A percentile compares a stretch with the other conserved stretches of the same genome.
These are phyloP conservation scores for Florisuga fusca DNA, from an alignment of 2,797 vertebrate genomes.

Conservation along the genomic window DNA sequence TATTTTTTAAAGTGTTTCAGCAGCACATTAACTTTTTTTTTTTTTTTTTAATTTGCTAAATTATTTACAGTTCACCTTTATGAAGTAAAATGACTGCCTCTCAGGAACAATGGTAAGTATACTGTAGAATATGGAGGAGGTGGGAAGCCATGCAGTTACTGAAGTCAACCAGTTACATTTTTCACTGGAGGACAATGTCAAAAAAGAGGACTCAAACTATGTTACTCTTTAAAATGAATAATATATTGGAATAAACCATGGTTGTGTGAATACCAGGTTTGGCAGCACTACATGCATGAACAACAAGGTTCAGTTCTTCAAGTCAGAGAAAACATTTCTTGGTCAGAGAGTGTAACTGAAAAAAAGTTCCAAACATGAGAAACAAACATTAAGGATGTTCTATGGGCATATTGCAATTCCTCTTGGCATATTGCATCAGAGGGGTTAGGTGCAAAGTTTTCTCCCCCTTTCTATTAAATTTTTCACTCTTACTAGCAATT, in stretches of 20 bases:
- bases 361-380: neutral
- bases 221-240: neutral
- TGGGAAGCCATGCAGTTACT: neutral
- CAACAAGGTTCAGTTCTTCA: neutral
- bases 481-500: neutral
- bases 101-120: neutral
- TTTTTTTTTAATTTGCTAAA: neutral
- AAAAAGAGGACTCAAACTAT: neutral
- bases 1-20: constrained; percentile 15
- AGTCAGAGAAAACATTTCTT: neutral
- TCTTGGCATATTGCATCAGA: neutral
- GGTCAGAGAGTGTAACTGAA: neutral
- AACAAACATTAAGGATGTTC: neutral
- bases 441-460: neutral
- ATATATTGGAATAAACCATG: neutral
- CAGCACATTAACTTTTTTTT: neutral
- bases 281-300: neutral
- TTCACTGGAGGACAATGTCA: neutral
- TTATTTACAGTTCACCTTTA: neutral
- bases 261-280: neutral
- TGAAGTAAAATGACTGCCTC: neutral
- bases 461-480: neutral
- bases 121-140: neutral
- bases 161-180: neutral
- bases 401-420: too few relatives aligned